Percentiles rank a stretch among this genome's conserved stretches.
phyloP scores from a whole-genome alignment of 2,888 invertebrate species.

The Lasioglossum zephyrum region DNA sequence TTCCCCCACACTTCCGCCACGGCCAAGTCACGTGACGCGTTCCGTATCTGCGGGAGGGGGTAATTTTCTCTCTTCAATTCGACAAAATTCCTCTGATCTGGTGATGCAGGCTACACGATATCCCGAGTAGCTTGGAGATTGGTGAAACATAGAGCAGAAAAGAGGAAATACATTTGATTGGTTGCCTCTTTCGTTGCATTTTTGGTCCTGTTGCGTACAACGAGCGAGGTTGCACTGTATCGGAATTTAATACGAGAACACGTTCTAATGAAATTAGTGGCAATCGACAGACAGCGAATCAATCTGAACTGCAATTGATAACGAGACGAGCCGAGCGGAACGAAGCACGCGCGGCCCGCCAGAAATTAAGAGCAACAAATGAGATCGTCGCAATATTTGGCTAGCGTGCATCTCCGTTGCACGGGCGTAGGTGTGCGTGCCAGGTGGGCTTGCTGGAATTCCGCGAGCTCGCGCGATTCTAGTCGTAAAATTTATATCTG shows the following conservation, averaged over 20 bases:
- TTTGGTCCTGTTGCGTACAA: background rate
- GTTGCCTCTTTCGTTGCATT: background rate
- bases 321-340: constrained; percentile 17
- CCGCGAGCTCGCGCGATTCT: constrained; percentile 45
- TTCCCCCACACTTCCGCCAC: too few relatives aligned
- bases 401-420: background rate
- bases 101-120: too few relatives aligned
- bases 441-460: constrained; percentile 1
- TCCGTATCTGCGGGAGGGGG: too few relatives aligned
- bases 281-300: constrained; percentile 27
- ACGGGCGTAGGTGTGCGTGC: background rate
- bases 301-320: constrained; percentile 25
- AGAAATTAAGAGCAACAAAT: constrained; percentile 62
- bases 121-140: background rate
- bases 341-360: constrained; percentile 27
- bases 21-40: too few relatives aligned
- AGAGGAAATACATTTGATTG: background rate
- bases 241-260: background rate
- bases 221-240: background rate
- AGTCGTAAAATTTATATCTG: constrained; percentile 79
- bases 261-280: background rate
- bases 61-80: too few relatives aligned
- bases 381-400: constrained; percentile 58
- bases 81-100: too few relatives aligned
- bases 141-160: background rate